phyloP scores from a whole-genome alignment of 1,140 invertebrate genomes.

The Maniola jurtina region DNA sequence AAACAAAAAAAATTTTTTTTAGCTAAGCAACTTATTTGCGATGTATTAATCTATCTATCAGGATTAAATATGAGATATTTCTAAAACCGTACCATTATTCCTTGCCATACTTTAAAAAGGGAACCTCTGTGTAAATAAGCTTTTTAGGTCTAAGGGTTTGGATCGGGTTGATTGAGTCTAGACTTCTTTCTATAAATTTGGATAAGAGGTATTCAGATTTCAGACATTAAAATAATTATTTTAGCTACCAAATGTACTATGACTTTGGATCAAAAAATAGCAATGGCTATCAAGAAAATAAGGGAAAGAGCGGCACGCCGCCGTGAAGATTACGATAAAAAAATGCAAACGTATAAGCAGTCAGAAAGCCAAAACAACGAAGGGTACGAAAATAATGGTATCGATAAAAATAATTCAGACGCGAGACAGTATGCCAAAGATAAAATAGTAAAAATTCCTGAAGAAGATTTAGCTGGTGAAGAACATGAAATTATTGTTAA shows the following conservation, averaged over 20 bases:
- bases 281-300: slow-evolving; percentile 48
- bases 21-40: no score
- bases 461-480: slow-evolving; percentile 11
- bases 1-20: no score
- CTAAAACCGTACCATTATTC: no score
- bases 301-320: slow-evolving; percentile 47
- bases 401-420: slow-evolving; percentile 3
- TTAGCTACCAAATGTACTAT: slow-evolving; percentile 34
- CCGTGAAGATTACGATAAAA: slow-evolving; percentile 42
- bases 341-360: slow-evolving; percentile 14
- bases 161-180: no score
- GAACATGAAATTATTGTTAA: slow-evolving; percentile 21
- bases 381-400: background rate
- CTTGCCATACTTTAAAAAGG: no score
- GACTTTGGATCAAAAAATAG: slow-evolving; percentile 55
- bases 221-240: slow-evolving; percentile 18
- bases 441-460: slow-evolving; percentile 20
- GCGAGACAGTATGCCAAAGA: slow-evolving; percentile 18
- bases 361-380: background rate
- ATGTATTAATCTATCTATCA: no score
- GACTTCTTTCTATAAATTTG: no score
- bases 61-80: no score
- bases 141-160: no score
- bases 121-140: no score
- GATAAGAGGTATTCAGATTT: no score